Percentiles rank a stretch among this genome's conserved stretches.
Conservation (phyloP, 2,888 invertebrate species). For the Rhodophaea formosa region DNA sequence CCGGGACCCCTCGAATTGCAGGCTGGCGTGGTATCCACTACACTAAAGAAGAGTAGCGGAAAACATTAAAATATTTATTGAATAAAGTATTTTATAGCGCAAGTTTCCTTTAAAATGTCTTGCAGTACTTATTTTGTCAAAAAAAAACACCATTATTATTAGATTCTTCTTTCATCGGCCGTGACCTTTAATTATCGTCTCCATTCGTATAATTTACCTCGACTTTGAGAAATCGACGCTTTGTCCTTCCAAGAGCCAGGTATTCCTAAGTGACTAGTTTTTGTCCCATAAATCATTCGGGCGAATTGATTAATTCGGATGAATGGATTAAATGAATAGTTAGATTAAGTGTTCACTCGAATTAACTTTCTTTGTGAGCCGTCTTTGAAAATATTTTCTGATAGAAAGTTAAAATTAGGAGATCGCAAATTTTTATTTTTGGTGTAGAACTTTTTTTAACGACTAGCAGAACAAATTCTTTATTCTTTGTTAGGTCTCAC, state of each 20-base stretch:
- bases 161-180: not conserved
- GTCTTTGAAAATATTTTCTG: not conserved
- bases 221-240: constrained; percentile 25
- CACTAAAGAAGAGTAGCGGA: too few relatives aligned
- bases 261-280: not conserved
- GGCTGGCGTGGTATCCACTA: too few relatives aligned
- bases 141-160: not conserved
- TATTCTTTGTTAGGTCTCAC: too few relatives aligned
- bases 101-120: too few relatives aligned
- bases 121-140: too few relatives aligned
- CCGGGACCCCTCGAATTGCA: too few relatives aligned
- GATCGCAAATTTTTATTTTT: too few relatives aligned
- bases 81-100: too few relatives aligned
- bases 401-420: not conserved
- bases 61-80: too few relatives aligned
- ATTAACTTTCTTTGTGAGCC: not conserved
- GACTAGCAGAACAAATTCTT: too few relatives aligned
- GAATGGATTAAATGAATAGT: not conserved
- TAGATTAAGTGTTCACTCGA: not conserved
- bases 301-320: not conserved
- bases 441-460: too few relatives aligned
- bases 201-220: constrained; percentile 34
- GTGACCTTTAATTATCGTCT: constrained; percentile 32
- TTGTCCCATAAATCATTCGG: constrained; percentile 7
- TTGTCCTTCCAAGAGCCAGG: constrained; percentile 1